Base-by-base conservation (phyloP, 92 coral and sea anemone genomes). In the Hydrozoanthus gracilis region DNA sequence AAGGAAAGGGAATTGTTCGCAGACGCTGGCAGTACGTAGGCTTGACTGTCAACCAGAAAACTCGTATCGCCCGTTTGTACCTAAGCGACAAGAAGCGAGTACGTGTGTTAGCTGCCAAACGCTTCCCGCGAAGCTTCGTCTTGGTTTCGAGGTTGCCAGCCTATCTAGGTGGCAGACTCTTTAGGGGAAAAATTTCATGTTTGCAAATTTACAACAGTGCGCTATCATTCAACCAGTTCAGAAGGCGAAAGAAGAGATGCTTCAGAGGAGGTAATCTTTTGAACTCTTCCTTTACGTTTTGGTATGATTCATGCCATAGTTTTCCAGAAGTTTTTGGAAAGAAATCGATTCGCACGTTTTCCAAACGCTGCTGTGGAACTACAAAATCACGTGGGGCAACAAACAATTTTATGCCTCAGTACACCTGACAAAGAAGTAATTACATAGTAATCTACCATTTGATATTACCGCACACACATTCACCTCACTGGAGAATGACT, bases 221-320 rank as follows among this genome's bases (percentile, higher is more conserved):
- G n/a, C 89, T 94, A 27, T 80, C 87, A 27, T 80, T 89, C 4
- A 94, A 85, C 51, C 95, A 94, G 80, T 92, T 94, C 79, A 92
- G 94, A n/a, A 88, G 98, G 70, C 82, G 98, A 72, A 94, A 91
- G 86, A 83, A 88, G 89, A 85, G 98, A 50, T 94, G 98, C 90
- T 94, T 94, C 87, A 91, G 93, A 70, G 76, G 87, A 58, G 67
- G 77, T 82, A 51, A 8, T 8, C 10, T 17, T 15, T 0, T 1
- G 39, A 2, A 27, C 39, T 27, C 39, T 27, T 27, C 39, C 39
- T 48, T 11, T 39, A 51, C 8, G 3, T 51, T 67, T 8, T 4
- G 45, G 8, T 47, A 67, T 5, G 16, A 51, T 85, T 1, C n/a
- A 39, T 44, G n/a, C 4, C 10, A 46, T 27, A 27, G 39, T 27